These are phyloP conservation scores for Sciurus vulgaris DNA, from an alignment of 2,797 vertebrate genomes.

Conservation along the genomic window DNA sequence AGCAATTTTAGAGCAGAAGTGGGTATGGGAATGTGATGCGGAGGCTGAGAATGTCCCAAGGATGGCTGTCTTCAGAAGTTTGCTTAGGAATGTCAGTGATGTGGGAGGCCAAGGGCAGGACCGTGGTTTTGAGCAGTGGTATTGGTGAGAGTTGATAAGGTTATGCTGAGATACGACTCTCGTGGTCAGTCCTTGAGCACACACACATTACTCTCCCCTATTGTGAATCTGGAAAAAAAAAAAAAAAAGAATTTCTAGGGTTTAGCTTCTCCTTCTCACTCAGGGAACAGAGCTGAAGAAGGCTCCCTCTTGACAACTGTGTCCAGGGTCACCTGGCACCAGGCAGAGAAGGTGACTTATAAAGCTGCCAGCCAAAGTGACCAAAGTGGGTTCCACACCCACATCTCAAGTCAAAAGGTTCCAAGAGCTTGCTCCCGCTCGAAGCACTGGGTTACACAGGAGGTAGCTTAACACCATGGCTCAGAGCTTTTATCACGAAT, in stretches of 20 bases:
- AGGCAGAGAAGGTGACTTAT: background rate
- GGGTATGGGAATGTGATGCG: background rate
- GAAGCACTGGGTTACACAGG: background rate
- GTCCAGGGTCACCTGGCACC: background rate
- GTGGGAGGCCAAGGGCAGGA: background rate
- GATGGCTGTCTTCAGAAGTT: too few relatives aligned
- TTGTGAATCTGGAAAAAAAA: background rate
- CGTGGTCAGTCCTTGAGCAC: background rate
- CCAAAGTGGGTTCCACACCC: background rate
- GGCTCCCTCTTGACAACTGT: background rate
- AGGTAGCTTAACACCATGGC: background rate
- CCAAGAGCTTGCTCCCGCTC: background rate
- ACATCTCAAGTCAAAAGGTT: background rate
- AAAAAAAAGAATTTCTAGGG: background rate
- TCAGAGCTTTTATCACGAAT: background rate
- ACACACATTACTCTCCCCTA: background rate
- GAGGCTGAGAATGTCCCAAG: background rate
- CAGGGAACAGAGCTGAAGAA: background rate
- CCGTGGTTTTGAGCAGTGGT: background rate
- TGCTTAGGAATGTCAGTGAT: background rate
- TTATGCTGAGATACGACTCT: too few relatives aligned
- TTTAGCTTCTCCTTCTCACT: background rate
- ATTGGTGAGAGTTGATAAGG: background rate
- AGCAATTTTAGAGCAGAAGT: background rate
- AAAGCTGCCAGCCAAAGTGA: background rate